phyloP scores from a whole-genome alignment of 2,797 vertebrate genomes.

The Poecile montanus region DNA sequence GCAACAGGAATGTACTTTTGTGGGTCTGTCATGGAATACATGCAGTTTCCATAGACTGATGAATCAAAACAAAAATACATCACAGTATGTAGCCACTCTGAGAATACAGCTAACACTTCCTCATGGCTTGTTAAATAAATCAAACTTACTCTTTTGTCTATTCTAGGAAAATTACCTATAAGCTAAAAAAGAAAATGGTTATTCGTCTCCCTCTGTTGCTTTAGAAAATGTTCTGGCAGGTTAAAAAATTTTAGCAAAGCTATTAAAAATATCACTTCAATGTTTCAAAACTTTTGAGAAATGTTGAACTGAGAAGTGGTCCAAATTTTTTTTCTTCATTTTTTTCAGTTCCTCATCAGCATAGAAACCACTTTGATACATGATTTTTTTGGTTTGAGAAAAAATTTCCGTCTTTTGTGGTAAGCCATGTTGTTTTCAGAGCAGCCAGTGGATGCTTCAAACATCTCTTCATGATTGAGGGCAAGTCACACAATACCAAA shows the following conservation, averaged over 20 bases:
- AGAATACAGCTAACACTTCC: background rate
- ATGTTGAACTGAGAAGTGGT: background rate
- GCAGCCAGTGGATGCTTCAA: background rate
- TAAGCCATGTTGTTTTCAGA: background rate
- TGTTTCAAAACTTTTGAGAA: background rate
- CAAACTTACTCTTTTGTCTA: background rate
- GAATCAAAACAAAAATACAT: background rate
- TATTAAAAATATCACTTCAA: background rate
- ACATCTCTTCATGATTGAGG: background rate
- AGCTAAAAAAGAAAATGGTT: background rate
- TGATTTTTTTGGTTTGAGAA: fast-evolving
- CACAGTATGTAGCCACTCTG: background rate
- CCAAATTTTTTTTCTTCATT: background rate
- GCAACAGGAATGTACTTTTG: background rate
- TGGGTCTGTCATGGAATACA: background rate
- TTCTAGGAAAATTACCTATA: background rate
- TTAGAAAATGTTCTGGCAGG: background rate
- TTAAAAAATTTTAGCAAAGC: background rate
- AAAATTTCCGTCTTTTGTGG: background rate
- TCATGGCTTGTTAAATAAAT: background rate
- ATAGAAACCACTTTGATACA: background rate
- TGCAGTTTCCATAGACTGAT: background rate
- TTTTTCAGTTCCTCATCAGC: background rate
- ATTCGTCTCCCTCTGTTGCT: background rate
- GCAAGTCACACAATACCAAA: background rate